Evolutionary conservation across 2,113 vertebrate genomes (phyloP).

Genomic region (Rhinolophus ferrumequinum): DNA sequence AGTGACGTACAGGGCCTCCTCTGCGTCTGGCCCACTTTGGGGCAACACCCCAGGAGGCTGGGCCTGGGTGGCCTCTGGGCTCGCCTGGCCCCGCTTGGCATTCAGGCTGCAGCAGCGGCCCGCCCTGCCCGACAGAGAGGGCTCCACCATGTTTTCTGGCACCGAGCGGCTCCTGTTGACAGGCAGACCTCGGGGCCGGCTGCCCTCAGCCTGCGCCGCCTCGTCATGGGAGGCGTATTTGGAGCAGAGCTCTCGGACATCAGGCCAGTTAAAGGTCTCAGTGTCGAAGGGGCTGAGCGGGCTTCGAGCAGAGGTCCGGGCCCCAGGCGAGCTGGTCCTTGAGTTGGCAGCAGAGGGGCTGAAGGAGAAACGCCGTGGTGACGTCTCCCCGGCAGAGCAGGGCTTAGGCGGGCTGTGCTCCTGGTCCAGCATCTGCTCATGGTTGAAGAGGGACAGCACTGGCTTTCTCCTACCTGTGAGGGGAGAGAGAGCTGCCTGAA

Average conservation of each 20-base stretch:
- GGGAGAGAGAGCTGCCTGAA: neutral
- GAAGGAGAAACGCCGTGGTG: conserved; percentile 58
- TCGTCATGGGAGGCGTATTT: conserved; percentile 82
- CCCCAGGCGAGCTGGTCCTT: conserved; percentile 5
- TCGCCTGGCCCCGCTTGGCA: neutral
- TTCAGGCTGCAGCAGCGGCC: conserved; percentile 65
- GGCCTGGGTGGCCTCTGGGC: neutral
- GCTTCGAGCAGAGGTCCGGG: conserved; percentile 69
- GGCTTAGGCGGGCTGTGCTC: conserved; percentile 76
- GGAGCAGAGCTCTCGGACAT: conserved; percentile 92
- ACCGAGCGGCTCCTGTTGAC: conserved; percentile 85
- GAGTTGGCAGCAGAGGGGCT: conserved; percentile 80
- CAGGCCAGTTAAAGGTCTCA: conserved; percentile 92
- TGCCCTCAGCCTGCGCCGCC: conserved; percentile 25
- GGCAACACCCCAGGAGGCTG: neutral
- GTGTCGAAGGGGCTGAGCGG: conserved; percentile 84
- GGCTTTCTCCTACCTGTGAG: conserved; percentile 86
- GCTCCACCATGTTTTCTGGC: conserved; percentile 83
- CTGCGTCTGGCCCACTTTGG: neutral
- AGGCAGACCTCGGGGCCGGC: neutral
- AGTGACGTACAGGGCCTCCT: conserved; percentile 69
- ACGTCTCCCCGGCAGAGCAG: conserved; percentile 35
- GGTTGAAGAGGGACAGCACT: conserved; percentile 75
- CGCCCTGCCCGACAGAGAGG: neutral
- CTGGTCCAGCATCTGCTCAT: conserved; percentile 80